Evolutionary conservation across 2,888 invertebrate species (phyloP).

Genomic region (Tanypteryx hageni): DNA sequence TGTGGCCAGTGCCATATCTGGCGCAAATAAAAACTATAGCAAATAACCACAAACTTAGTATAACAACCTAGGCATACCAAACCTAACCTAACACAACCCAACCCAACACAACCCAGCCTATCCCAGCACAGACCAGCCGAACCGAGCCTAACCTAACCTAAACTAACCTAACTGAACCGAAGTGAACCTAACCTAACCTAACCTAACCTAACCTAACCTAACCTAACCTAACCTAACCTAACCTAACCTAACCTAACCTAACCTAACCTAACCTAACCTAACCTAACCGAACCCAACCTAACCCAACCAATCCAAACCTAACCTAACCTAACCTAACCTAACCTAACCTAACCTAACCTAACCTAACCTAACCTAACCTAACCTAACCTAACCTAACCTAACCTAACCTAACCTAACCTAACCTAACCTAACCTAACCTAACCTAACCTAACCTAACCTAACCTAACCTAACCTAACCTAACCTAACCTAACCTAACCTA

Average conservation of each 20-base stretch:
- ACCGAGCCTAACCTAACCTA: constrained; percentile 69
- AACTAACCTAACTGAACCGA: constrained; percentile 69
- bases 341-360: constrained; percentile 15
- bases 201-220: constrained; percentile 68
- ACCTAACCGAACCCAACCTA: constrained; percentile 63
- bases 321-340: constrained; percentile 15
- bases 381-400: constrained; percentile 15
- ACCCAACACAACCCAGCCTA: no score
- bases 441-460: constrained; percentile 15
- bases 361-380: constrained; percentile 15
- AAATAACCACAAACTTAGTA: no score
- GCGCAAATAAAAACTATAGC: no score
- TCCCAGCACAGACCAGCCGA: no score
- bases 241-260: constrained; percentile 68
- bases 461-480: constrained; percentile 15
- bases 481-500: constrained; percentile 15
- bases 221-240: constrained; percentile 69
- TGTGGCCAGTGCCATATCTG: no score
- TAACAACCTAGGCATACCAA: no score
- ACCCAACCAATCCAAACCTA: constrained; percentile 8
- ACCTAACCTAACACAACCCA: no score
- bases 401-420: constrained; percentile 15
- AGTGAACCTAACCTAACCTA: constrained; percentile 70
- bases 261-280: constrained; percentile 67
- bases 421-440: constrained; percentile 15